phyloP scores from a whole-genome alignment of 2,113 vertebrate species.

The Diadophis punctatus region DNA sequence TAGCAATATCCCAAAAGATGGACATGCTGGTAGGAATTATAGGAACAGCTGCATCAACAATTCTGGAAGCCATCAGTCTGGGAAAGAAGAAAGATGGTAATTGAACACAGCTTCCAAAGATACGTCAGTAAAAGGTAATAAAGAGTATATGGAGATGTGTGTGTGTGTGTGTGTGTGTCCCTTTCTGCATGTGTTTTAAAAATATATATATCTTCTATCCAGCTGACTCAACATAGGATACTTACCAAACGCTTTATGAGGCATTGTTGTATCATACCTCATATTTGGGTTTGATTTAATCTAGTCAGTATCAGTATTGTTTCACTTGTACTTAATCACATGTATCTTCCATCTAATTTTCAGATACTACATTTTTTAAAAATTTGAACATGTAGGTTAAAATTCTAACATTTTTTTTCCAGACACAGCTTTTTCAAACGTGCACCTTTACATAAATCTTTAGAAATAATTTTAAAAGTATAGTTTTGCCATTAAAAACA shows the following conservation, averaged over 20 bases:
- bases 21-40: neutral
- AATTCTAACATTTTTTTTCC: neutral
- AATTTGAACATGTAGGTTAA: neutral
- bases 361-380: neutral
- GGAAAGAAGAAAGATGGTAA: neutral
- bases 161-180: neutral
- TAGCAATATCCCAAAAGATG: neutral
- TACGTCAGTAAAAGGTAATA: neutral
- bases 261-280: neutral
- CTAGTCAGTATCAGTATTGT: neutral
- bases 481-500: neutral
- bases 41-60: neutral
- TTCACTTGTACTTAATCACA: neutral
- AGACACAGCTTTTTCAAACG: neutral
- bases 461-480: neutral
- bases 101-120: neutral
- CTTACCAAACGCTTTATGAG: neutral
- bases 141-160: neutral
- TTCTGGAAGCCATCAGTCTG: neutral
- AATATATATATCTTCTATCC: neutral
- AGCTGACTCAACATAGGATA: neutral
- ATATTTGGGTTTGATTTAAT: neutral
- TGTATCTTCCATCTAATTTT: neutral
- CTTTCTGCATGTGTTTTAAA: neutral
- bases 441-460: neutral